Conservation (phyloP, 2,113 vertebrate genomes). For the Aleadryas rufinucha region DNA sequence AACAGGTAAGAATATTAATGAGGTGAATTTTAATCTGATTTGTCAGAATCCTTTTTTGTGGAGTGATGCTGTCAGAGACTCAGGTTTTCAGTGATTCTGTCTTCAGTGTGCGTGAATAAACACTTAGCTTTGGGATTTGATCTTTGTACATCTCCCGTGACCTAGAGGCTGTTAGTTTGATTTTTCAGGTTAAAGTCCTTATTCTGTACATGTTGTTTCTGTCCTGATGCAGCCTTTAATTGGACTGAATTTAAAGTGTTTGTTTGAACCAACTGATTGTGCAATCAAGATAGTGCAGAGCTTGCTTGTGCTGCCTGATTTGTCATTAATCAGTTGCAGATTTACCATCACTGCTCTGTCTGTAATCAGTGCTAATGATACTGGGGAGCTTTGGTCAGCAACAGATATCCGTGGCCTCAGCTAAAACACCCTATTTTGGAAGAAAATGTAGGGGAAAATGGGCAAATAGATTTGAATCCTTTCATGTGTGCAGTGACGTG, state of each 20-base stretch:
- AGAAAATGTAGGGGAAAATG: neutral
- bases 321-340: neutral
- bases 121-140: neutral
- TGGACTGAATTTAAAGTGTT: neutral
- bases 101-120: neutral
- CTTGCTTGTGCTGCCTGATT: neutral
- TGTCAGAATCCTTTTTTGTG: neutral
- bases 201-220: neutral
- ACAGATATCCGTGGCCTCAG: neutral
- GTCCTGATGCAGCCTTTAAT: neutral
- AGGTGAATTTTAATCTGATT: neutral
- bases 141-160: rapidly evolving
- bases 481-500: neutral
- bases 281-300: neutral
- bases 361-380: neutral
- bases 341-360: neutral
- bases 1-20: constrained; percentile 83
- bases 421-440: neutral
- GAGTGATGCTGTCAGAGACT: neutral
- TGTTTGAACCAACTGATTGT: neutral
- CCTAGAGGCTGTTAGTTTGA: neutral
- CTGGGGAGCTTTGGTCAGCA: neutral
- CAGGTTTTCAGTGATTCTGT: rapidly evolving
- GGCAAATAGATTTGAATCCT: neutral
- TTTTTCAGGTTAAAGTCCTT: neutral